These are phyloP conservation scores for Elysia crispata DNA, from an alignment of 2,888 invertebrate genomes.

Conservation along the genomic window DNA sequence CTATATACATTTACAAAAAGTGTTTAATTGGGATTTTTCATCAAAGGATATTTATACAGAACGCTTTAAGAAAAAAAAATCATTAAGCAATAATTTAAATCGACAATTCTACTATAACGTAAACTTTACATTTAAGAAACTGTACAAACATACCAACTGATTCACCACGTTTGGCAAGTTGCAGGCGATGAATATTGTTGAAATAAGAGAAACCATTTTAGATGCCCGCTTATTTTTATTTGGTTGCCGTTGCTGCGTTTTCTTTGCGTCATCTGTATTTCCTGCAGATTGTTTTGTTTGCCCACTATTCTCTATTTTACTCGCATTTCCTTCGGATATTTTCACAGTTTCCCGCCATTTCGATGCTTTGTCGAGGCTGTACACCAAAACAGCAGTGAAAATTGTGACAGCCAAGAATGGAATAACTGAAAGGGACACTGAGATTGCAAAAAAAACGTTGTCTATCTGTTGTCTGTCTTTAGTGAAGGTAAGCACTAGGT, in stretches of 20 bases:
- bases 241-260: neutral
- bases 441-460: neutral
- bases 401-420: slow-evolving; percentile 12
- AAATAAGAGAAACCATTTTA: slow-evolving; percentile 31
- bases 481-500: slow-evolving; percentile 6
- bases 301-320: too few relatives aligned
- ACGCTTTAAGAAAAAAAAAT: too few relatives aligned
- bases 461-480: slow-evolving; percentile 5
- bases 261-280: neutral
- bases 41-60: too few relatives aligned
- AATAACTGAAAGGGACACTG: neutral
- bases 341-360: slow-evolving; percentile 15
- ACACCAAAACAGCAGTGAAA: neutral
- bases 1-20: too few relatives aligned
- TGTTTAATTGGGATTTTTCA: too few relatives aligned
- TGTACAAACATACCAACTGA: neutral
- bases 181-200: slow-evolving; percentile 26
- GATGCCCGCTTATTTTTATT: slow-evolving; percentile 7
- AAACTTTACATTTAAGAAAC: too few relatives aligned
- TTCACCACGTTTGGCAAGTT: slow-evolving; percentile 1
- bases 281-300: too few relatives aligned
- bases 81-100: too few relatives aligned
- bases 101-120: too few relatives aligned
- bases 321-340: neutral
- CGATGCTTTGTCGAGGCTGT: neutral